These are phyloP conservation scores for Seira sanloemensis DNA, from an alignment of 2,888 invertebrate genomes.

Conservation along the genomic window DNA sequence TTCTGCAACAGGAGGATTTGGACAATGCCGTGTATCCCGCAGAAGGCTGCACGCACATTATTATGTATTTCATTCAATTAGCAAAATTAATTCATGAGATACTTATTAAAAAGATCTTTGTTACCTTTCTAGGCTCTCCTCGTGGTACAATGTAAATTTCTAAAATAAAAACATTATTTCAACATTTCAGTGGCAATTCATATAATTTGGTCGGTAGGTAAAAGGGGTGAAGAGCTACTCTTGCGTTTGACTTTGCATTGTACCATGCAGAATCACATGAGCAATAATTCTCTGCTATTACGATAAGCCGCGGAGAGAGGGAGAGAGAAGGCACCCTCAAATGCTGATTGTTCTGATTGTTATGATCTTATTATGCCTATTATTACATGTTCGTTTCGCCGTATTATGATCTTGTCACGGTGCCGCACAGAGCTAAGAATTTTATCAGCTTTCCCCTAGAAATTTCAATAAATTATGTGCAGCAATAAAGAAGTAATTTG, in stretches of 20 bases:
- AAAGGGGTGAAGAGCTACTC: neutral
- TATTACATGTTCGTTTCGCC: neutral
- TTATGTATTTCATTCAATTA: neutral
- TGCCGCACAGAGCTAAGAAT: no score
- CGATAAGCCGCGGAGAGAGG: neutral
- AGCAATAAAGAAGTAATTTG: neutral
- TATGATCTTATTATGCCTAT: neutral
- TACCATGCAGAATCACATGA: neutral
- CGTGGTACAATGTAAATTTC: neutral
- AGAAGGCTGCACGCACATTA: neutral
- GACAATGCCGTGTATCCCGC: neutral
- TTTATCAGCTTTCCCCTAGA: constrained; percentile 45
- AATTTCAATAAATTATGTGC: constrained; percentile 45
- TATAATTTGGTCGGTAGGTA: no score
- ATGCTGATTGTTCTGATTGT: neutral
- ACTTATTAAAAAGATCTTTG: neutral
- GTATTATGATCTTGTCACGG: neutral
- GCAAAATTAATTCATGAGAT: constrained; percentile 4
- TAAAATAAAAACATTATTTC: neutral
- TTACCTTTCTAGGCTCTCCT: neutral
- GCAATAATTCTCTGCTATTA: neutral
- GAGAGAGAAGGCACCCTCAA: no score
- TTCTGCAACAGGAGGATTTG: neutral
- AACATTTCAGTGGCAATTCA: neutral
- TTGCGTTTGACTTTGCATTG: neutral